Conservation (phyloP, 1,140 invertebrate genomes). For the Adoxophyes honmai region DNA sequence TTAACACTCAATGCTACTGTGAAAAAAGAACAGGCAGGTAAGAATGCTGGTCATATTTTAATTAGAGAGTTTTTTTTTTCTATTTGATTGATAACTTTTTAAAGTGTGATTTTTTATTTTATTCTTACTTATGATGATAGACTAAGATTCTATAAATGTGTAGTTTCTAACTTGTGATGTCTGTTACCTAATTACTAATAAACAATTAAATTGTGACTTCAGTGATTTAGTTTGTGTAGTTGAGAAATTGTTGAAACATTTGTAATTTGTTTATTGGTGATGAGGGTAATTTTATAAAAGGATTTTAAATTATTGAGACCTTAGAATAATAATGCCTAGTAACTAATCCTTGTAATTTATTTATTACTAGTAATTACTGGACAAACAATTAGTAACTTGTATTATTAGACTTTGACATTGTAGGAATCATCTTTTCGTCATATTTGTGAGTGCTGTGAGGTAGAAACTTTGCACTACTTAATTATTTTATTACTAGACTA, state of each 20-base stretch:
- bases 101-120: constrained; percentile 8
- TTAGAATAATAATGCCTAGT: no score
- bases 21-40: neutral
- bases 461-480: no score
- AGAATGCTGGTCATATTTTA: constrained; percentile 14
- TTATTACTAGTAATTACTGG: no score
- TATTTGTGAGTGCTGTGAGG: no score
- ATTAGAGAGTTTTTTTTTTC: constrained; percentile 4
- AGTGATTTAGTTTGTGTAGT: constrained; percentile 24
- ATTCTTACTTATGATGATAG: constrained; percentile 3
- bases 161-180: constrained; percentile 14
- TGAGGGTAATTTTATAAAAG: constrained; percentile 25
- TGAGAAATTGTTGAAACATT: constrained; percentile 41
- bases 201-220: constrained; percentile 37
- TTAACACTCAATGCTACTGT: neutral
- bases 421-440: no score
- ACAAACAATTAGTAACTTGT: no score
- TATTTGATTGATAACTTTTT: constrained; percentile 6
- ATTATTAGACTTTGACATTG: no score
- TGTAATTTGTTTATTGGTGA: constrained; percentile 44
- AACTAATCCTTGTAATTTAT: no score
- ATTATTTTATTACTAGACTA: no score
- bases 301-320: constrained; percentile 8
- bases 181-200: constrained; percentile 32
- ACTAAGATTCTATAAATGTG: constrained; percentile 5